Evolutionary conservation across 2,888 invertebrate species (phyloP), one percentile per base, ranked within the genome.

Genomic region (Ophion costatus): DNA sequence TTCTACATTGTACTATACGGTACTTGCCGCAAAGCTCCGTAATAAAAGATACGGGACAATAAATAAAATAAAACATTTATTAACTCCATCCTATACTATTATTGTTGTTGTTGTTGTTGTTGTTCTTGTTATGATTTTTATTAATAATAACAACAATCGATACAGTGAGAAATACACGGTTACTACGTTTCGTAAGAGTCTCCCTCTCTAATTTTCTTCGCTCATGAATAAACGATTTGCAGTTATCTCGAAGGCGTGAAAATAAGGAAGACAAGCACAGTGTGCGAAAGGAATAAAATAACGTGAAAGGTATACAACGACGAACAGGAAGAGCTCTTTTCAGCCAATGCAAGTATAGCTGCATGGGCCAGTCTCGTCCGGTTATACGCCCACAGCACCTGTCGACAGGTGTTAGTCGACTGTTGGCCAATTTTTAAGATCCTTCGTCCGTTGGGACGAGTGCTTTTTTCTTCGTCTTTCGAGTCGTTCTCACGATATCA

Each of bases 401-500:
- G 91, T 86, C 90, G 91, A 86, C 91, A 92, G 91, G 89, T 91
- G 91, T 87, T 90, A 76, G 77, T 73, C 73, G 85, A 83, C 83
- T 88, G 87, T 88, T 88, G 74, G 82, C 73, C 76, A 80, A 77
- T 87, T 83, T 80, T 80, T 85, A 84, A 83, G 84, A 87, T 88
- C 80, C 67, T 82, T 51, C n/a, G 38, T 73, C 82, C 69, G 61
- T 80, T 71, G 33, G 20, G 14, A 14, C 38, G 38, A 33, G 69
- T 1, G 42, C 45, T 67, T 74, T 77, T 59, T 85, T 75, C 66
- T 57, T n/a, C 11, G n/a, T n/a, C n/a, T n/a, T n/a, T n/a, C 20
- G 6, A 38, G 59, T 29, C 45, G 42, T 42, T 61, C 69, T 56
- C 1, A 67, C 20, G 9, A n/a, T 7, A 14, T 9, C 24, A 17